Percentiles rank a stretch among this genome's conserved stretches.
These are phyloP conservation scores for Cheilosia vulpina DNA, from an alignment of 2,888 invertebrate genomes.

Conservation along the genomic window DNA sequence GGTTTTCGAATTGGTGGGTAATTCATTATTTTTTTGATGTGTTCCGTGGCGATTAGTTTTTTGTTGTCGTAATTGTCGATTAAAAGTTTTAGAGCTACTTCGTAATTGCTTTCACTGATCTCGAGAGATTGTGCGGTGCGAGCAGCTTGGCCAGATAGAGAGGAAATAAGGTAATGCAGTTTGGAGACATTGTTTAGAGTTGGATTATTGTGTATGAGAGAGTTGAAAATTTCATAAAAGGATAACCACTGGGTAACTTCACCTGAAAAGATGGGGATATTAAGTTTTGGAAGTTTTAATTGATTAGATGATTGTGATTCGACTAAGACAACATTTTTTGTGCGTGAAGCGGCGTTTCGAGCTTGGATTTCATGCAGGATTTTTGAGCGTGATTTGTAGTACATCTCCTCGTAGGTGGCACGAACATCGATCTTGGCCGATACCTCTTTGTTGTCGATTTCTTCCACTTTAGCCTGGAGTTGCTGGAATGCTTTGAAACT, in stretches of 20 bases:
- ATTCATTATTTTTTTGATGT: no score
- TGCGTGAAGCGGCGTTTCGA: neutral
- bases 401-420: conserved; percentile 27
- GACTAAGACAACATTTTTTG: conserved; percentile 24
- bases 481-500: no score
- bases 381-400: conserved; percentile 6
- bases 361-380: conserved; percentile 11
- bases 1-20: no score
- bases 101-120: conserved; percentile 23
- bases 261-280: conserved; percentile 28
- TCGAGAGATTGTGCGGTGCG: conserved; percentile 18
- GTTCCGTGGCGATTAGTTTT: no score
- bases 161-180: neutral
- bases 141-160: conserved; percentile 32
- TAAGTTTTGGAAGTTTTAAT: conserved; percentile 29
- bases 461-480: no score
- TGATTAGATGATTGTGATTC: no score
- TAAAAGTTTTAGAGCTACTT: conserved; percentile 21
- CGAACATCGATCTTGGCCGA: conserved; percentile 7
- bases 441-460: neutral
- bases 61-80: conserved; percentile 21
- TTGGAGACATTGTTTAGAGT: conserved; percentile 6
- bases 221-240: conserved; percentile 32
- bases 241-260: conserved; percentile 29
- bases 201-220: conserved; percentile 23